Evolutionary conservation across 2,888 invertebrate genomes (phyloP), one percentile per base, ranked within the genome.

Genomic region (Agrotis segetum): DNA sequence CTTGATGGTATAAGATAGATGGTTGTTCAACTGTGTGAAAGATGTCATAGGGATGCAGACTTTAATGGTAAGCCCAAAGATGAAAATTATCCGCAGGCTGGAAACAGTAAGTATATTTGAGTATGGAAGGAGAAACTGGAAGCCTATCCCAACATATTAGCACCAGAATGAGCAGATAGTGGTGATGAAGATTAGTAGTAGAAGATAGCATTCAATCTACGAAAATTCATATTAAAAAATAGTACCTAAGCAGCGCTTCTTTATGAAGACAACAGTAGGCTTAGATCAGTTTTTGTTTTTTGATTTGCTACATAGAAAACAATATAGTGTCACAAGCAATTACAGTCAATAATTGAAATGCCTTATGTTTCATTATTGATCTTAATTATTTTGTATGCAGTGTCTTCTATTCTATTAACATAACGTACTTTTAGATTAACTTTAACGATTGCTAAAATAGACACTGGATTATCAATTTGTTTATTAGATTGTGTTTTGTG

Each of bases 1-100:
- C 63, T 70, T 65, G 49, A 81, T 68, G 13, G 46, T 24, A 24
- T 16, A 0, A 46, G 16, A 21, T 47, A 65, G 3, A 50, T 56
- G 24, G 55, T 56, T 46, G 53, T 67, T 65, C 13, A 58, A 53
- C 16, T 79, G 17, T 77, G 66, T 62, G 73, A 73, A 61, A 79
- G 14, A 52, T 47, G 46, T 17, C 29, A 34, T 21, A 40, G 47
- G 2, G 21, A 34, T 53, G 34, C n/a, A 55, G n/a, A 34, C 24
- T 64, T 53, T 7, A 19, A 19, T 65, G 14, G 11, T n/a, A 3
- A 24, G 14, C 14, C 14, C 52, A 19, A 17, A 50, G 19, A 49
- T 1, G 7, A 14, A 1, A 24, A 16, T 24, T 6, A 11, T 60
- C n/a, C 11, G 3, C 1, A 6, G 17, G 7, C 21, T 0, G 2